Base-by-base conservation (phyloP, 2,888 invertebrate genomes). In the Scaptomyza flava region DNA sequence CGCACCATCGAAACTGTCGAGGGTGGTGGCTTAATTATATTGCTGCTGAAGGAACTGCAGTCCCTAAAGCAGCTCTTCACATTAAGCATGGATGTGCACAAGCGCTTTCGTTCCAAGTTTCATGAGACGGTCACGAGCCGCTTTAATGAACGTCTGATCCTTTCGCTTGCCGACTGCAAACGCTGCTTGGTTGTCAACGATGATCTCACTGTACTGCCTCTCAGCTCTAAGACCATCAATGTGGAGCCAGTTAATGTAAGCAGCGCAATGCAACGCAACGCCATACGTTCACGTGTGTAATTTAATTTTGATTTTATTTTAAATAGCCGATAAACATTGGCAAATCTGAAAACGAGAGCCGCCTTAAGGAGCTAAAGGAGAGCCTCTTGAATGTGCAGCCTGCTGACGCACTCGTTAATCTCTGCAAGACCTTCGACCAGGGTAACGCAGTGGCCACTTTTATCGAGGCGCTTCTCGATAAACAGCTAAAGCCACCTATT, bases 21-120 rank as follows among this genome's bases (percentile, higher is more conserved):
- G 93, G 99, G 99, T 23, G 98, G 98, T 58, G 98, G 98, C n/a
- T 93, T 99, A 0, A 94, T 99, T 59, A 95, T 99, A 51, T 93
- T 99, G 68, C 93, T 99, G 7, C 93, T 99, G 12, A 95, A 96
- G 89, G 95, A 96, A 0, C 94, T 99, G 89, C 94, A 94, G 60
- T 99, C 99, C 0, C 93, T 99, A 27, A 95, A 97, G 89, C 99
- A 99, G 91, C 93, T 99, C 4, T 99, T 97, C 91, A 96, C 99
- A 0, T 96, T 99, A 94, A 96, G 96, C 72, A 99, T 99, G 99
- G 99, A 99, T 93, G 98, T 99, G 1, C 99, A 99, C 93, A 95
- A 97, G 73, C 94, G 97, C 92, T 94, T 92, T 91, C 94, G 99
- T 77, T 99, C 99, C 0, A 99, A 99, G 93, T 96, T 98, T 0